Percentiles rank a stretch among this genome's conserved stretches.
Evolutionary conservation across 2,888 invertebrate species (phyloP).

Genomic region (Melangyna quadrimaculata): DNA sequence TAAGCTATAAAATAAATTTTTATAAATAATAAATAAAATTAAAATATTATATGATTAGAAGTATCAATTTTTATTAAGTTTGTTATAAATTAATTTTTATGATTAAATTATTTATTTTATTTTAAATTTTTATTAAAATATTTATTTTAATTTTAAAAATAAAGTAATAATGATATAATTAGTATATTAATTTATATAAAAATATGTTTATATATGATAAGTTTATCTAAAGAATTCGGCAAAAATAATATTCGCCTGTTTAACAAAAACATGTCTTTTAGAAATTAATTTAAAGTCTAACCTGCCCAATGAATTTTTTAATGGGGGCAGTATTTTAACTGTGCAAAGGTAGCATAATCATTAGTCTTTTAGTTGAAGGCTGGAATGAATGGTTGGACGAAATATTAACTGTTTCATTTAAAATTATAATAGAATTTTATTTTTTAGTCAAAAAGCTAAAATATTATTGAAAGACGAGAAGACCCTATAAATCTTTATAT

Average conservation of each 20-base stretch:
- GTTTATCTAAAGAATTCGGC: constrained; percentile 85
- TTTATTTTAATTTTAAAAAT: constrained; percentile 80
- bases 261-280: constrained; percentile 90
- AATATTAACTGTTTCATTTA: constrained; percentile 84
- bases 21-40: constrained; percentile 81
- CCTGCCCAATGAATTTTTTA: constrained; percentile 89
- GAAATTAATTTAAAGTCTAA: constrained; percentile 84
- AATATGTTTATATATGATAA: constrained; percentile 75
- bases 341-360: constrained; percentile 92
- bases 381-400: constrained; percentile 89
- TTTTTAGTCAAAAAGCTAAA: constrained; percentile 86
- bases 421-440: constrained; percentile 82
- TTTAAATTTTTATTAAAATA: constrained; percentile 81
- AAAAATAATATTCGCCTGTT: constrained; percentile 86
- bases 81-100: constrained; percentile 82
- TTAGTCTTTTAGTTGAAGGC: constrained; percentile 90
- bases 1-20: constrained; percentile 84
- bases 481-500: constrained; percentile 89
- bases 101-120: constrained; percentile 80
- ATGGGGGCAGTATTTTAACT: constrained; percentile 90
- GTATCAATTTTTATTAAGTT: constrained; percentile 82
- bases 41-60: constrained; percentile 83
- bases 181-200: constrained; percentile 81
- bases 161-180: constrained; percentile 84
- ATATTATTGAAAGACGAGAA: constrained; percentile 87